phyloP scores from a whole-genome alignment of 2,888 invertebrate species.

The Leptinotarsa haldemani region DNA sequence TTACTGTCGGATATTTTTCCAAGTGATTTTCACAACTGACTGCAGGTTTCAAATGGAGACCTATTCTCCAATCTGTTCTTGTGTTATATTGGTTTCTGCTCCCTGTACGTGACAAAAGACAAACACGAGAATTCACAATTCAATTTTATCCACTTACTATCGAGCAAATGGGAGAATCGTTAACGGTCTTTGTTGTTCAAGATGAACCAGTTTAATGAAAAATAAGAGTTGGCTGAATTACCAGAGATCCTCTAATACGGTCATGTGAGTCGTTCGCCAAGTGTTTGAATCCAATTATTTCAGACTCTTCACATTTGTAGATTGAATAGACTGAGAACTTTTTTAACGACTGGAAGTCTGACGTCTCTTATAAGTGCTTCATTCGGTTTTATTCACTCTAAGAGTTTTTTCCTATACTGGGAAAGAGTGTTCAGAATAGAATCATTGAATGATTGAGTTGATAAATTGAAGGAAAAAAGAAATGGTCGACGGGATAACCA shows the following conservation, averaged over 20 bases:
- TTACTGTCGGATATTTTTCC: too few relatives aligned
- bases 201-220: neutral
- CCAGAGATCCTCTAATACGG: neutral
- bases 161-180: neutral
- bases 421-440: too few relatives aligned
- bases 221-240: neutral
- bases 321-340: neutral
- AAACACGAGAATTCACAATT: neutral
- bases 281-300: neutral
- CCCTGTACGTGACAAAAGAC: slow-evolving; percentile 1
- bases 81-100: neutral
- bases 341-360: too few relatives aligned
- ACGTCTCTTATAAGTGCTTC: too few relatives aligned
- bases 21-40: too few relatives aligned
- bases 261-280: neutral
- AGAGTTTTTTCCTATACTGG: too few relatives aligned
- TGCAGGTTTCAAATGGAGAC: neutral
- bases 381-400: too few relatives aligned
- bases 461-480: too few relatives aligned
- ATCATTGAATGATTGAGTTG: too few relatives aligned
- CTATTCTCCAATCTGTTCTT: neutral
- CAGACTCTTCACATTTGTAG: neutral
- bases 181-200: neutral
- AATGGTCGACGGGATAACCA: too few relatives aligned
- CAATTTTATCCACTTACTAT: neutral